Evolutionary conservation across 2,888 invertebrate genomes (phyloP).

Genomic region (Norana najaformis): DNA sequence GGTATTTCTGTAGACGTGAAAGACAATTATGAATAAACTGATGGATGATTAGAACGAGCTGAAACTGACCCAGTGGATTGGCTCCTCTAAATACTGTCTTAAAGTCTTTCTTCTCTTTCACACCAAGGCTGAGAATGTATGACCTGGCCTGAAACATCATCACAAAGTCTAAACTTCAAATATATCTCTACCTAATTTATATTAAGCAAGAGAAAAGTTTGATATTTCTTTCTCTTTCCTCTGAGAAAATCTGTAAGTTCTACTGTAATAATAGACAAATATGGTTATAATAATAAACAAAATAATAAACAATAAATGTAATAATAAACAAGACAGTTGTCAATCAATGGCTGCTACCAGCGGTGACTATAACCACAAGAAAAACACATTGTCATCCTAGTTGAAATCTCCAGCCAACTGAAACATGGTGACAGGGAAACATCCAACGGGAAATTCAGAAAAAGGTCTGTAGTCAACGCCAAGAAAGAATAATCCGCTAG

Average conservation of each 20-base stretch:
- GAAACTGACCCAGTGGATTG: conserved; percentile 41
- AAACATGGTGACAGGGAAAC: background rate
- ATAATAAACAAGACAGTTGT: too few relatives aligned
- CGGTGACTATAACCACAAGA: background rate
- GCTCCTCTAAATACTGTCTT: conserved; percentile 41
- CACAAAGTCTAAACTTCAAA: background rate
- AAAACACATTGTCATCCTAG: background rate
- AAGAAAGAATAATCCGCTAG: too few relatives aligned
- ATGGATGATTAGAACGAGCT: background rate
- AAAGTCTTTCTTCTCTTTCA: conserved; percentile 43
- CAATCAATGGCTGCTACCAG: background rate
- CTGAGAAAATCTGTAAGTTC: background rate
- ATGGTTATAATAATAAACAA: too few relatives aligned
- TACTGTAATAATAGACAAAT: background rate
- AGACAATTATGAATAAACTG: background rate
- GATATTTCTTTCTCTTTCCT: too few relatives aligned
- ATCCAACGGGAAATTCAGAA: background rate
- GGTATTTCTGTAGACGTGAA: background rate
- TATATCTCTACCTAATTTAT: too few relatives aligned
- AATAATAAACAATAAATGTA: too few relatives aligned
- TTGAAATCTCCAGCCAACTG: background rate
- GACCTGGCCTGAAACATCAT: conserved; percentile 38
- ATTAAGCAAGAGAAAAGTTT: too few relatives aligned
- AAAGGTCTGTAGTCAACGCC: background rate
- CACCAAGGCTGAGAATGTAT: conserved; percentile 41